phyloP scores from a whole-genome alignment of 2,113 vertebrate species.

The Zonotrichia leucophrys region DNA sequence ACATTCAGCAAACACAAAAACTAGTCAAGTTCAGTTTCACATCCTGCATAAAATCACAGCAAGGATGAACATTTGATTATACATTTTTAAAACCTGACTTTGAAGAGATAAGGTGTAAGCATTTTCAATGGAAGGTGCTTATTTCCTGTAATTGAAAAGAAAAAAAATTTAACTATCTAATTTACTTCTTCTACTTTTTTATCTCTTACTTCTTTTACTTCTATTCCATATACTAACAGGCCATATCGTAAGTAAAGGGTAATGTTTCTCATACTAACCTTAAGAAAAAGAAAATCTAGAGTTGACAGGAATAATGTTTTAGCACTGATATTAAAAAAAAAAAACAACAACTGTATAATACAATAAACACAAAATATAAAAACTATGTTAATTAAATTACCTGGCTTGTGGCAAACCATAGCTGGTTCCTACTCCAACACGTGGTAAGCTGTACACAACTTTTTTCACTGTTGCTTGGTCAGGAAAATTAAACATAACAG shows the following conservation, averaged over 20 bases:
- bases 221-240: not conserved
- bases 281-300: not conserved
- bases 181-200: not conserved
- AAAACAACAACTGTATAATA: not conserved
- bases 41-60: not conserved
- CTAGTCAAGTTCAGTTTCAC: not conserved
- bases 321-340: not conserved
- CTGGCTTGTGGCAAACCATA: constrained; percentile 97
- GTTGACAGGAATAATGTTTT: not conserved
- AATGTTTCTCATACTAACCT: not conserved
- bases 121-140: not conserved
- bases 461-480: constrained; percentile 97
- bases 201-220: not conserved
- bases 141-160: not conserved
- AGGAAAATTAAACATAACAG: constrained; percentile 98
- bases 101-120: not conserved
- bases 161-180: not conserved
- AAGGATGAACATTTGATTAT: not conserved
- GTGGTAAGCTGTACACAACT: constrained; percentile 94
- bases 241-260: not conserved
- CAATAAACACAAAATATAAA: not conserved
- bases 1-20: not conserved
- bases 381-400: constrained; percentile 70
- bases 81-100: not conserved
- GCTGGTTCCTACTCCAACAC: constrained; percentile 97